phyloP scores from a whole-genome alignment of 1,140 invertebrate genomes.

The Pteromalus puparum region DNA sequence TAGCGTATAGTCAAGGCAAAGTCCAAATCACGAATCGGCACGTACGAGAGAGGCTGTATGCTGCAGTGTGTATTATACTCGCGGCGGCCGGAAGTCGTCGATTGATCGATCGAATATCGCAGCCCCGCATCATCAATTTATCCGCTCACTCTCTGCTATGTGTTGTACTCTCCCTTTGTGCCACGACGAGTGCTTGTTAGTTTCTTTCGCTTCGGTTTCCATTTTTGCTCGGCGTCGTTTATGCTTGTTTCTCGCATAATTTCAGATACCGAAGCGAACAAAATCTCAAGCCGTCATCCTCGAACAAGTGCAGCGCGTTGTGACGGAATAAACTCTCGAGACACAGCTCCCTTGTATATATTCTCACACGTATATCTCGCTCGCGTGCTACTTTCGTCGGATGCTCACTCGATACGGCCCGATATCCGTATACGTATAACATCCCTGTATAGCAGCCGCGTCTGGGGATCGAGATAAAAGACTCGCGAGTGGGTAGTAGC shows the following conservation, averaged over 20 bases:
- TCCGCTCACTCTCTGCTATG: constrained; percentile 16
- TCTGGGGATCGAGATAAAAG: constrained; percentile 74
- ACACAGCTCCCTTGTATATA: constrained; percentile 11
- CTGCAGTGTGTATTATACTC: not conserved
- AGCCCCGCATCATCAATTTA: constrained; percentile 47
- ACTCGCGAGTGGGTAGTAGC: constrained; percentile 68
- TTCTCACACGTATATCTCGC: constrained; percentile 26
- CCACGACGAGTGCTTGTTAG: not conserved
- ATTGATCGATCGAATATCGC: constrained; percentile 50
- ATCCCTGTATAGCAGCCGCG: constrained; percentile 41
- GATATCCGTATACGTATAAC: constrained; percentile 61
- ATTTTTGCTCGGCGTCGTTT: not conserved
- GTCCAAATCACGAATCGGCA: constrained; percentile 31
- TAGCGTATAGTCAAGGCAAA: not conserved
- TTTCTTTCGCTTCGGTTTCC: not conserved
- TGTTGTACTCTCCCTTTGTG: not conserved
- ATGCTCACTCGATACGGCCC: constrained; percentile 72
- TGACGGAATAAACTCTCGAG: constrained; percentile 43
- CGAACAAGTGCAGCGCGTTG: constrained; percentile 28
- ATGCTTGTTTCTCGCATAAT: too few relatives aligned
- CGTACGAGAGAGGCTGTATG: constrained; percentile 4
- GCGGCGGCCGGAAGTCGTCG: constrained; percentile 42
- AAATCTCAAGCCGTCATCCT: constrained; percentile 22
- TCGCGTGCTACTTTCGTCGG: constrained; percentile 73
- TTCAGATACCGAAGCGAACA: not conserved